Conservation (phyloP, 2,113 vertebrate genomes). For the Chunga burmeisteri region DNA sequence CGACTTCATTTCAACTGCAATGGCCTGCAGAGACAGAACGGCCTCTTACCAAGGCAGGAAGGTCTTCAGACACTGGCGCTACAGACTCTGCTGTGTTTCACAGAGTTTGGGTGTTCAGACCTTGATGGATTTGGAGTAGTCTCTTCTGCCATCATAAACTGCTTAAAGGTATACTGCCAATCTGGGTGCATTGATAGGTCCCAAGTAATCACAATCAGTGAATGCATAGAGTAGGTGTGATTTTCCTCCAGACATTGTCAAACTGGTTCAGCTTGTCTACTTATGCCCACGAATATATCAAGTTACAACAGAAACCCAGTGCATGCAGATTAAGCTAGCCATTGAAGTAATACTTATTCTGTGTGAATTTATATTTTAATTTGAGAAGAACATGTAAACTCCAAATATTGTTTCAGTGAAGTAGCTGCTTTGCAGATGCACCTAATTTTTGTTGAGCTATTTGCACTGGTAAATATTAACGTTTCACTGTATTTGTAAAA, state of each 20-base stretch:
- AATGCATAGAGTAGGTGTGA: background rate
- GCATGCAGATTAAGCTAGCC: background rate
- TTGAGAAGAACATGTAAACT: background rate
- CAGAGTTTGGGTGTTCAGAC: background rate
- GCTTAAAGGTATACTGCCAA: background rate
- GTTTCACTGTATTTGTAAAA: constrained; percentile 19
- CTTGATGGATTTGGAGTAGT: background rate
- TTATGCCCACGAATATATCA: background rate
- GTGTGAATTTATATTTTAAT: background rate
- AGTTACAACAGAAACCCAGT: background rate
- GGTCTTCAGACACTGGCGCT: background rate
- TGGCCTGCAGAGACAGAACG: background rate
- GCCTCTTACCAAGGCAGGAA: background rate
- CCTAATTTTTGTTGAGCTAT: background rate
- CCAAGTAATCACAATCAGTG: background rate
- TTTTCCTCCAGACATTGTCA: background rate
- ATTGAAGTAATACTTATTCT: background rate
- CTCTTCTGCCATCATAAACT: background rate
- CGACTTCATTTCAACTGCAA: background rate
- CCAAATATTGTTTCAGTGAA: background rate
- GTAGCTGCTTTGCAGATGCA: background rate
- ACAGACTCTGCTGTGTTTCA: background rate
- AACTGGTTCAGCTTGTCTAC: background rate
- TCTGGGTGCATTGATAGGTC: background rate
- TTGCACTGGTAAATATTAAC: constrained; percentile 32